A percentile compares a stretch with the other conserved stretches of the same genome.
Conservation (phyloP, 2,888 invertebrate genomes). For the Drosophila anomalata region DNA sequence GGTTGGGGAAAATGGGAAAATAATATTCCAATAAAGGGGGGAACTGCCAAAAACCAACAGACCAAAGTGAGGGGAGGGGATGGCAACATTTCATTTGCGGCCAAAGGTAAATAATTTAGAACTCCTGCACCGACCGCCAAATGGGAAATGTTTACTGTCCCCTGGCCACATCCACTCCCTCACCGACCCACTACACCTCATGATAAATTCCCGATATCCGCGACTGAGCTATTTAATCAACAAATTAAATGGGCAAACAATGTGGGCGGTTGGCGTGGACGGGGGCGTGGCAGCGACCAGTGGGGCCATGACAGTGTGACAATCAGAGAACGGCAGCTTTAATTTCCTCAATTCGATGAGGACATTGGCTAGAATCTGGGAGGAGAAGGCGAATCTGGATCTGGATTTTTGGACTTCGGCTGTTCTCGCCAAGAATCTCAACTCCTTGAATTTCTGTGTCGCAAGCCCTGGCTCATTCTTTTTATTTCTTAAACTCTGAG, state of each 20-base stretch:
- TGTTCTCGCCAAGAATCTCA: background rate
- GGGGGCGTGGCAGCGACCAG: background rate
- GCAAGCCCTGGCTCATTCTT: background rate
- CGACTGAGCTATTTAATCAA: conserved; percentile 35
- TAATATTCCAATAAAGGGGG: conserved; percentile 30
- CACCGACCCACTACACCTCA: background rate
- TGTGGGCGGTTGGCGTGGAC: conserved; percentile 9
- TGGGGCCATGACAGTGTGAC: background rate
- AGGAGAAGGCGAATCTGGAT: background rate
- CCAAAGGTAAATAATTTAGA: conserved; percentile 44
- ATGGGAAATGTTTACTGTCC: conserved; percentile 2
- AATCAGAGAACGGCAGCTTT: background rate
- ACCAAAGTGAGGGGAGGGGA: background rate
- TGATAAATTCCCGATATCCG: conserved; percentile 16
- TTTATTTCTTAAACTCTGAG: background rate
- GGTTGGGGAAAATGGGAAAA: conserved; percentile 15
- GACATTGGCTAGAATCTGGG: background rate
- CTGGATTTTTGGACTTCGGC: background rate
- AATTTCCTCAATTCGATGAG: background rate
- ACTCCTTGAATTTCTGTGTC: background rate
- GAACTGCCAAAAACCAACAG: conserved; percentile 13
- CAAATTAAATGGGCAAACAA: conserved; percentile 36
- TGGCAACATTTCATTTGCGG: conserved; percentile 41
- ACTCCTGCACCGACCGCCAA: conserved; percentile 26
- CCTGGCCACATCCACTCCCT: background rate